phyloP scores from a whole-genome alignment of 2,888 invertebrate species.

The Diarsia rubi region DNA sequence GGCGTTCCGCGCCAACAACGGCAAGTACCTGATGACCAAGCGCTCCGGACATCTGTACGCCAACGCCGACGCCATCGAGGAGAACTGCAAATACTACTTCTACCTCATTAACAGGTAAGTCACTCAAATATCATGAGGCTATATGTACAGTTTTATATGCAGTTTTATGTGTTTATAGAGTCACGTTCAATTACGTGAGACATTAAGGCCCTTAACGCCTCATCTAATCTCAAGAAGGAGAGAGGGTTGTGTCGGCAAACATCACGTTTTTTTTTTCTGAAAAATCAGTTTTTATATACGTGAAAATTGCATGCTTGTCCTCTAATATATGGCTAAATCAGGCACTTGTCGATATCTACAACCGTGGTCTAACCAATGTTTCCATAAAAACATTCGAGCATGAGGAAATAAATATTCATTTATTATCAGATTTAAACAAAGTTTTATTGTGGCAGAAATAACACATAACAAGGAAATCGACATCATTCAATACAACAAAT shows the following conservation, averaged over 20 bases:
- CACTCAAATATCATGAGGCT: no score
- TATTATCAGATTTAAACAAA: neutral
- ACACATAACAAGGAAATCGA: neutral
- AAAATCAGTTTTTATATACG: no score
- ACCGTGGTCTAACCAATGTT: neutral
- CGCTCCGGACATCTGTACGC: slow-evolving; percentile 98
- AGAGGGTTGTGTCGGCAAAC: no score
- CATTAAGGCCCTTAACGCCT: no score
- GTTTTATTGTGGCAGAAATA: neutral
- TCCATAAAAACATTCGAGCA: neutral
- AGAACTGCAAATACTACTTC: slow-evolving; percentile 98
- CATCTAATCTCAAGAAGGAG: no score
- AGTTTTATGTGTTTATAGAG: no score
- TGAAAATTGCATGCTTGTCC: no score
- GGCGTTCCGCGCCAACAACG: slow-evolving; percentile 98
- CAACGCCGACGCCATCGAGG: slow-evolving; percentile 95
- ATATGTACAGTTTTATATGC: no score
- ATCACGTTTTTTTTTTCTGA: no score
- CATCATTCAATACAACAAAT: neutral
- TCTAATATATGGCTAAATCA: no score
- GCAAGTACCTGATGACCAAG: slow-evolving; percentile 98
- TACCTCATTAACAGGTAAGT: slow-evolving; percentile 95
- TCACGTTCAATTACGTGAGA: no score
- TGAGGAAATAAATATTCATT: neutral
- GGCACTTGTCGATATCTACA: neutral